Evolutionary conservation across 2,113 vertebrate species (phyloP).

Genomic region (Cercopithecus mona): DNA sequence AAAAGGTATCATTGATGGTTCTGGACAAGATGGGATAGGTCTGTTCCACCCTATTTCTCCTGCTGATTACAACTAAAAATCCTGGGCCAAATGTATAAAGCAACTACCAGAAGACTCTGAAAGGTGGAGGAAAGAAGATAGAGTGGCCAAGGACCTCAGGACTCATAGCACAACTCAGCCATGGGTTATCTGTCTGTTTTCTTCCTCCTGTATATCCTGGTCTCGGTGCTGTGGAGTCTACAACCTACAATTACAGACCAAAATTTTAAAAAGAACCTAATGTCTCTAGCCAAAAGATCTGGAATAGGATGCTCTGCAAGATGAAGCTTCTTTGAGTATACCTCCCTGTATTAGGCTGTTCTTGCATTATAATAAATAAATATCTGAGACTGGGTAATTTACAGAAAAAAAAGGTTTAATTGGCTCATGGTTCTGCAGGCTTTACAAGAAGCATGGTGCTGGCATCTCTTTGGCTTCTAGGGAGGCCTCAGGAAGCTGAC

Average conservation of each 20-base stretch:
- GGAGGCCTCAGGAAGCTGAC: too few relatives aligned
- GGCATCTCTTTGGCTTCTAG: too few relatives aligned
- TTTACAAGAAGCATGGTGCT: too few relatives aligned
- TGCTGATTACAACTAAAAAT: not conserved
- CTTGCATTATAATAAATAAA: too few relatives aligned
- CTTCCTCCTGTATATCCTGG: too few relatives aligned
- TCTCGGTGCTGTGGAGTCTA: not conserved
- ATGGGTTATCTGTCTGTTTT: not conserved
- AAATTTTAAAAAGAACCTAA: not conserved
- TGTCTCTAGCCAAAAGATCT: not conserved
- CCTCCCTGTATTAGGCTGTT: too few relatives aligned
- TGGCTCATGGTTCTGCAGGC: too few relatives aligned
- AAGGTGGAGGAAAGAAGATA: not conserved
- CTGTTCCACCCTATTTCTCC: not conserved
- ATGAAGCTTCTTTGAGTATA: not conserved
- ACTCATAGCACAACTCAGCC: not conserved
- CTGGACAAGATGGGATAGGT: not conserved
- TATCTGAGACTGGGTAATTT: too few relatives aligned
- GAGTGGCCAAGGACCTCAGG: not conserved
- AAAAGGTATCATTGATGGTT: not conserved
- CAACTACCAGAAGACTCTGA: not conserved
- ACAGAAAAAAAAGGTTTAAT: too few relatives aligned
- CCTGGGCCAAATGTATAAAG: not conserved
- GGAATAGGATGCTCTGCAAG: not conserved
- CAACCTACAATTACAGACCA: not conserved